Conservation (phyloP, 2,888 invertebrate species). For the Danaus chrysippus region DNA sequence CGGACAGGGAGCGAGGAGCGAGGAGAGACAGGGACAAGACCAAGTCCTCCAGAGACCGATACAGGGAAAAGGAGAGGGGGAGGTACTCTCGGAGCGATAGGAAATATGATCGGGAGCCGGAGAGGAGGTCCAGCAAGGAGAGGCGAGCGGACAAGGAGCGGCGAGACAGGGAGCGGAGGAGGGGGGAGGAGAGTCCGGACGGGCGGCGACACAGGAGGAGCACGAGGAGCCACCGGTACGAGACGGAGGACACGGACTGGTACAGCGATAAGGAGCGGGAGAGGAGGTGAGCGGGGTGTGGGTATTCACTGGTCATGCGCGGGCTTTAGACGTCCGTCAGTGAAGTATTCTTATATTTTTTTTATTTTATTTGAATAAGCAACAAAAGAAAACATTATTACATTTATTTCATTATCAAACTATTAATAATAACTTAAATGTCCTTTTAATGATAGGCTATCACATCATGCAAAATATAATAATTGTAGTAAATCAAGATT, state of each 20-base stretch:
- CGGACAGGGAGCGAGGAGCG: conserved; percentile 63
- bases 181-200: conserved; percentile 53
- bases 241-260: conserved; percentile 83
- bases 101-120: conserved; percentile 54
- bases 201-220: conserved; percentile 55
- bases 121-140: conserved; percentile 49
- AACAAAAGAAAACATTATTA: no score
- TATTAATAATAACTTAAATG: no score
- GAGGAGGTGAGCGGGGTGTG: conserved; percentile 52
- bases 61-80: conserved; percentile 45
- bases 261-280: conserved; percentile 82
- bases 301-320: neutral
- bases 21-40: conserved; percentile 59
- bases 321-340: no score
- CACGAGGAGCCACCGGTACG: conserved; percentile 74
- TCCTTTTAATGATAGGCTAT: no score
- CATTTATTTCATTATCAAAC: no score
- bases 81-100: conserved; percentile 58
- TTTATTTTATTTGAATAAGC: no score
- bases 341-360: no score
- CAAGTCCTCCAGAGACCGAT: conserved; percentile 51
- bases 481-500: no score
- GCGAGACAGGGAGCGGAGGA: conserved; percentile 37
- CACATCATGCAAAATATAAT: no score
- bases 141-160: conserved; percentile 55